Base-by-base conservation (phyloP, 2,113 vertebrate genomes). In the Crypturellus undulatus region DNA sequence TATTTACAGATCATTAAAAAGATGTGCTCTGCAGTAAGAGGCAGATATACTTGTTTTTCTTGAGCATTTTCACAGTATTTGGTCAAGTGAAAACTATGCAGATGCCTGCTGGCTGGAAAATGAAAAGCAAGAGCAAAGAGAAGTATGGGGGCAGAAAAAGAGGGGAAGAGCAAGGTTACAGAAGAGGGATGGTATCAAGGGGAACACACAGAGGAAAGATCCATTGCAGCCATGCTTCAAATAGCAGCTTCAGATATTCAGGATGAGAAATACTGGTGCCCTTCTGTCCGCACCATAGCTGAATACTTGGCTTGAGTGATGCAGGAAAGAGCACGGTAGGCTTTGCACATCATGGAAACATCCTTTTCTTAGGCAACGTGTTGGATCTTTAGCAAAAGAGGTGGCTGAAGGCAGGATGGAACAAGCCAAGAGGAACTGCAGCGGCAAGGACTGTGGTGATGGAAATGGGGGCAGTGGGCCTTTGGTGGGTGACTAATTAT, bases 41-140 rank as follows among this genome's bases (percentile, higher is more conserved):
- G 43, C 54, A 89, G 65, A 84, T 87, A 87, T 65, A 65, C 70
- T 73, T 93, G 88, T 51, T 83, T 91, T 89, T 87, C 78, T 78
- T 94, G 85, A 92, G 69, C 60, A 54, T 91, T 94, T 96, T 87
- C 49, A 87, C 32, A 68, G 72, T 79, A 91, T 86, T 93, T 64
- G 64, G 60, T 87, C 82, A 91, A 92, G 34, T 70, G 82, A 89
- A 94, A 92, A 87, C 60, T 84, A 84, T 84, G 91, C 65, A 90
- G 75, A 73, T 1, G 51, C 78, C 79, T 78, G 82, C 88, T 96
- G 88, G 69, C 85, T 84, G 56, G 38, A 90, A 78, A 80, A 90
- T 62, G 69, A 77, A 89, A 85, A 47, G 36, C 60, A 79, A 43
- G 54, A 84, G 69, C 73, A 93, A 45, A 89, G 69, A 54, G 63